Conservation (phyloP, 2,797 vertebrate species). For the Notolabrus celidotus region DNA sequence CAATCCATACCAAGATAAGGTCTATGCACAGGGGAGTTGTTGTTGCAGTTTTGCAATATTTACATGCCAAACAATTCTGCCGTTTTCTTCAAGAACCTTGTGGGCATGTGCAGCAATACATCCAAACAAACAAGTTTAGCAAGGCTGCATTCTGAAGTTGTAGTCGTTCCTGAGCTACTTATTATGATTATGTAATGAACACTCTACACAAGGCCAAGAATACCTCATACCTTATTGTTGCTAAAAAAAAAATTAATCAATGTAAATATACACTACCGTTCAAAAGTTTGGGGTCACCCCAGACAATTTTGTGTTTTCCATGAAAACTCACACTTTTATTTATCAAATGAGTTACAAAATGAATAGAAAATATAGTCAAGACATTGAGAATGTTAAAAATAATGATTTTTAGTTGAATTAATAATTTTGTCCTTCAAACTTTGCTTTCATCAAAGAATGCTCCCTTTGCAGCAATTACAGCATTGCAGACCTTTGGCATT, state of each 20-base stretch:
- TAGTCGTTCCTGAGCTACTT: conserved; percentile 2
- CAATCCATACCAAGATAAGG: neutral
- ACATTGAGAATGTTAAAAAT: no score
- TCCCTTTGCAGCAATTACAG: no score
- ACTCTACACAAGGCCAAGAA: neutral
- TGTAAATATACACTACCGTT: neutral
- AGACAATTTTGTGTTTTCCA: no score
- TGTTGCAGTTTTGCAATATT: neutral
- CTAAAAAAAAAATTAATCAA: neutral
- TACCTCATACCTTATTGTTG: neutral
- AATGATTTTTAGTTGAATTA: no score
- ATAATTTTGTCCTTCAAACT: no score
- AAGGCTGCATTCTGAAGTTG: neutral
- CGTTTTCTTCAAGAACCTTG: neutral
- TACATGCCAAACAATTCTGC: neutral
- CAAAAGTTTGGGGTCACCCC: no score
- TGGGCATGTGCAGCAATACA: neutral
- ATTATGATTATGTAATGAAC: neutral
- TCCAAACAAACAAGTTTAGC: neutral
- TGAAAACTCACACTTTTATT: no score
- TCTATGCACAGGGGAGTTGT: neutral
- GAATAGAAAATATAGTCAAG: no score
- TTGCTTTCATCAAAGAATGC: no score
- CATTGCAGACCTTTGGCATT: no score
- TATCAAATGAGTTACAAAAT: no score